These are phyloP conservation scores for Drosophila yakuba DNA, from an alignment of 1,140 invertebrate genomes.

Conservation along the genomic window DNA sequence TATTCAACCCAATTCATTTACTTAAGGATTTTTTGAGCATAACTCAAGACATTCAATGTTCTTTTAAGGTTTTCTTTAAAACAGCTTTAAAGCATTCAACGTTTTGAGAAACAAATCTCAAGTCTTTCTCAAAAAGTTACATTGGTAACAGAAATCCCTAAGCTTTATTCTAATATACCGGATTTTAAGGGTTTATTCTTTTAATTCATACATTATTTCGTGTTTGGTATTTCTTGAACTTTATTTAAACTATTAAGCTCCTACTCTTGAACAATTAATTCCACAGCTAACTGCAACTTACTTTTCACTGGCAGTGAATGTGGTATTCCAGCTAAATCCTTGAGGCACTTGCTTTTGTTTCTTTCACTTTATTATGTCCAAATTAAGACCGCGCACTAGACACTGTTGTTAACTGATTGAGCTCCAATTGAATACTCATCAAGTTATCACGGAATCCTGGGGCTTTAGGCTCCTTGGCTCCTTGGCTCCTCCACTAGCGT, in stretches of 20 bases:
- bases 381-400: slow-evolving; percentile 40
- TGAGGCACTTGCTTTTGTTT: slow-evolving; percentile 2
- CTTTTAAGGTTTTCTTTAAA: too few species aligned
- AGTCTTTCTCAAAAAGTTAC: too few species aligned
- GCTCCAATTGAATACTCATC: slow-evolving; percentile 75
- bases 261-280: neutral
- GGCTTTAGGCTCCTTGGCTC: slow-evolving; percentile 9
- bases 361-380: slow-evolving; percentile 7
- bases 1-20: too few species aligned
- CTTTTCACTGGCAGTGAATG: slow-evolving; percentile 10
- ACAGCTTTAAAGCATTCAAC: too few species aligned
- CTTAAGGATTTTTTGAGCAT: too few species aligned
- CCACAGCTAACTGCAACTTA: slow-evolving; percentile 25
- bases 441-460: slow-evolving; percentile 47
- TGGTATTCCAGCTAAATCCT: slow-evolving; percentile 4
- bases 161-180: too few species aligned
- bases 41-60: too few species aligned
- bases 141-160: too few species aligned
- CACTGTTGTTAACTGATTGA: slow-evolving; percentile 76
- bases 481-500: slow-evolving; percentile 20
- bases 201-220: too few species aligned
- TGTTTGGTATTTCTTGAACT: neutral
- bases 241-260: neutral
- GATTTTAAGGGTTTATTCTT: too few species aligned
- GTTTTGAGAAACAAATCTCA: too few species aligned